A percentile compares a stretch with the other conserved stretches of the same genome.
Evolutionary conservation across 2,797 vertebrate species (phyloP).

Genomic region (Acanthopagrus latus): DNA sequence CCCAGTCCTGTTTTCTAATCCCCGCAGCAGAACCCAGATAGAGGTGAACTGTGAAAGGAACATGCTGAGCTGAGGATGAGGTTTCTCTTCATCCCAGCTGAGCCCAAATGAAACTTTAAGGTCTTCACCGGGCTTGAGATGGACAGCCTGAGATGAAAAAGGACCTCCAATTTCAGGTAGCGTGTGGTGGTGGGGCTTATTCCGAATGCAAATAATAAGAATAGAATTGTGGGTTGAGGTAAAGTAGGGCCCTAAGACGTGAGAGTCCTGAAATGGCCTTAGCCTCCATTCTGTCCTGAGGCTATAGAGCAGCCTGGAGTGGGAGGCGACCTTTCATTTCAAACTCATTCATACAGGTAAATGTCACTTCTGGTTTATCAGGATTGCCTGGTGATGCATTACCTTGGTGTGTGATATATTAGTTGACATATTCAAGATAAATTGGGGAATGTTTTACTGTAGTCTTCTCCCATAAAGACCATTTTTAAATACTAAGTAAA

Average conservation of each 20-base stretch:
- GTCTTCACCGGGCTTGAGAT: neutral
- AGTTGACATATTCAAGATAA: conserved; percentile 15
- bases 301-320: neutral
- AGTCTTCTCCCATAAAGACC: neutral
- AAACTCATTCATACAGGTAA: conserved; percentile 47
- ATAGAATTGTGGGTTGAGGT: conserved; percentile 11
- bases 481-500: neutral
- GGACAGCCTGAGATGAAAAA: conserved; percentile 21
- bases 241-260: conserved; percentile 14
- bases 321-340: conserved; percentile 49
- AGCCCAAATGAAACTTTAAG: conserved; percentile 29
- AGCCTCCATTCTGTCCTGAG: conserved; percentile 3
- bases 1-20: conserved; percentile 11
- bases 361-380: conserved; percentile 58
- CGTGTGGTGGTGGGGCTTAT: conserved; percentile 39
- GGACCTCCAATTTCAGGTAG: conserved; percentile 29
- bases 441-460: neutral
- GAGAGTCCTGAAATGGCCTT: conserved; percentile 44
- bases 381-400: neutral
- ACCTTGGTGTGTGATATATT: neutral
- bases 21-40: neutral
- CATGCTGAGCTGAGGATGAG: conserved; percentile 61
- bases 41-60: conserved; percentile 40
- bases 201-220: neutral
- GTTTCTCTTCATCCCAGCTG: conserved; percentile 42